phyloP scores from a whole-genome alignment of 2,888 invertebrate species.

The Cyclophora albipunctata region DNA sequence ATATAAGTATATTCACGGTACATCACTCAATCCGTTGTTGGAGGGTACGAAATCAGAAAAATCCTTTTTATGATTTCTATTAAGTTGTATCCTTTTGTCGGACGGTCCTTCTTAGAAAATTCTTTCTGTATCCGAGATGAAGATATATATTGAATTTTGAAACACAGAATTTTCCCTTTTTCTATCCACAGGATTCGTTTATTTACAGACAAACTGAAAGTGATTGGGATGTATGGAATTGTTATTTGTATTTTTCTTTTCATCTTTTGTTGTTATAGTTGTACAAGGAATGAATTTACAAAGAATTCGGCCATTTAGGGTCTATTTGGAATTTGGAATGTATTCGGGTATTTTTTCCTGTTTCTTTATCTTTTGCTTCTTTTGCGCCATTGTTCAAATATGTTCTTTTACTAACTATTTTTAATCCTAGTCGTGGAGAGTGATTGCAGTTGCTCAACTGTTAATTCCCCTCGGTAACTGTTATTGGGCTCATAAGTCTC shows the following conservation, averaged over 20 bases:
- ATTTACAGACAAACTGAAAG: conserved; percentile 18
- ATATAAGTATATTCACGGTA: conserved; percentile 5
- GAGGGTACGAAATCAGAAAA: conserved; percentile 42
- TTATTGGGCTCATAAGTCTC: too few relatives aligned
- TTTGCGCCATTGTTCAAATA: too few relatives aligned
- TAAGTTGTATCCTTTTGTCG: conserved; percentile 51
- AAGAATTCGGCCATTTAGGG: background rate
- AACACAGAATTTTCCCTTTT: conserved; percentile 55
- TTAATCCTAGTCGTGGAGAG: too few relatives aligned
- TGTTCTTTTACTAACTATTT: too few relatives aligned
- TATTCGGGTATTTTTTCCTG: too few relatives aligned
- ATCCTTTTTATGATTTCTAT: conserved; percentile 63
- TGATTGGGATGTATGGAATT: conserved; percentile 12
- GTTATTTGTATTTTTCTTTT: conserved; percentile 14
- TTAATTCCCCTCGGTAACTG: too few relatives aligned
- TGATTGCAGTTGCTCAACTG: too few relatives aligned
- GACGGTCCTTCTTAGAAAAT: conserved; percentile 40
- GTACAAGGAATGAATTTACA: too few relatives aligned
- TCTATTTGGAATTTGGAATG: conserved; percentile 6
- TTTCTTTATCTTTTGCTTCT: too few relatives aligned
- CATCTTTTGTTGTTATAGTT: background rate
- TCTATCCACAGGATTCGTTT: conserved; percentile 29
- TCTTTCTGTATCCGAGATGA: conserved; percentile 46
- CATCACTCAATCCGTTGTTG: conserved; percentile 9
- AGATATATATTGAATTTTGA: conserved; percentile 61